Conservation (phyloP, 1,140 invertebrate genomes). For the Drosophila eugracilis region DNA sequence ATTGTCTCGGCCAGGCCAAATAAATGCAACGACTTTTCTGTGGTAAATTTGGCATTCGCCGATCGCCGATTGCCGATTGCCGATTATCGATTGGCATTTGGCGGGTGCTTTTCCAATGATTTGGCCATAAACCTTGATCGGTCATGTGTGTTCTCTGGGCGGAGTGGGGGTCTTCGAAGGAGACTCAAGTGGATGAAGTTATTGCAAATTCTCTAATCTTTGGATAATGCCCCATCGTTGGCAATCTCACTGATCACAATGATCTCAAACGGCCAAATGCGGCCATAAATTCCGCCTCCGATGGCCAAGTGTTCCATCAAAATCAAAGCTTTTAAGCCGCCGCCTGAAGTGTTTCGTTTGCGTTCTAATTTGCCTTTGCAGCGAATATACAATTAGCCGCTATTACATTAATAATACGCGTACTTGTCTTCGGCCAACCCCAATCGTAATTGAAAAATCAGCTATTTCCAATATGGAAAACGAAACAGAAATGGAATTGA, state of each 20-base stretch:
- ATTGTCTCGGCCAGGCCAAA: constrained; percentile 74
- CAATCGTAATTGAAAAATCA: constrained; percentile 62
- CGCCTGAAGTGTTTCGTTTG: constrained; percentile 66
- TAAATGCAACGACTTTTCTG: constrained; percentile 70
- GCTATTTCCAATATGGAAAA: constrained; percentile 51
- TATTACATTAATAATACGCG: constrained; percentile 82
- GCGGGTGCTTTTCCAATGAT: constrained; percentile 5
- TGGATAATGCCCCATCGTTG: constrained; percentile 37
- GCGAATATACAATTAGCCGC: constrained; percentile 76
- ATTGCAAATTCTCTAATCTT: constrained; percentile 57
- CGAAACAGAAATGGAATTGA: constrained; percentile 63
- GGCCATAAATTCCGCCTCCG: constrained; percentile 49
- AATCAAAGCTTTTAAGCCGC: constrained; percentile 79
- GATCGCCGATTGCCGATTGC: too few species aligned
- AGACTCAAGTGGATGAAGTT: constrained; percentile 61
- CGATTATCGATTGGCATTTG: constrained; percentile 14
- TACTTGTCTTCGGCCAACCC: constrained; percentile 56
- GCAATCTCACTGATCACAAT: constrained; percentile 62
- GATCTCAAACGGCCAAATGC: constrained; percentile 66
- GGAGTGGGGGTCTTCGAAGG: background rate
- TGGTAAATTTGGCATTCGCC: constrained; percentile 60
- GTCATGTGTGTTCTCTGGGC: constrained; percentile 6
- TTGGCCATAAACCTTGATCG: constrained; percentile 60
- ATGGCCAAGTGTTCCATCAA: constrained; percentile 73
- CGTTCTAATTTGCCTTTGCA: constrained; percentile 70